phyloP scores from a whole-genome alignment of 1,140 invertebrate species.

The Hylaeus volcanicus region DNA sequence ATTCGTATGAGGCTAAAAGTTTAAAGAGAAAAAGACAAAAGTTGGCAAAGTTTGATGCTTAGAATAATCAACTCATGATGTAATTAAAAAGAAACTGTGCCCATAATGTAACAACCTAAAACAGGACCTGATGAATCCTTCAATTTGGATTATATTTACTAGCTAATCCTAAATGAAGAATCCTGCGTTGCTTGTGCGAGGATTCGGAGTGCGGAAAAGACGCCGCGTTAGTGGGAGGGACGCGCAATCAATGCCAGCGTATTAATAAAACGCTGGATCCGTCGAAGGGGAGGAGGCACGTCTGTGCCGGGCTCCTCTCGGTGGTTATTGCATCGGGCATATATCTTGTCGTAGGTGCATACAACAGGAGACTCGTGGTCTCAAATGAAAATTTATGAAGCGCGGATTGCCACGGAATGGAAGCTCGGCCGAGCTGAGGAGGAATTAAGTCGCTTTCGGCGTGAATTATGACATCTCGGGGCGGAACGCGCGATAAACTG shows the following conservation, averaged over 20 bases:
- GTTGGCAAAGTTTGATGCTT: too few relatives aligned
- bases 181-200: conserved; percentile 59
- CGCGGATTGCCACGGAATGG: conserved; percentile 65
- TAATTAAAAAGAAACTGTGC: too few relatives aligned
- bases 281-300: conserved; percentile 52
- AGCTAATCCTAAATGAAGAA: too few relatives aligned
- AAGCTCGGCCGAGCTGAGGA: conserved; percentile 14
- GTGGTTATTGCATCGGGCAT: conserved; percentile 56
- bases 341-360: conserved; percentile 44
- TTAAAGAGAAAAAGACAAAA: too few relatives aligned
- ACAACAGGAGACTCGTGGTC: conserved; percentile 34
- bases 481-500: conserved; percentile 26
- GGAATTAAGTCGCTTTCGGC: conserved; percentile 41
- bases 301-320: conserved; percentile 36
- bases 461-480: conserved; percentile 49
- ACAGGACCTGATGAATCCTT: too few relatives aligned
- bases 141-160: conserved; percentile 69
- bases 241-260: conserved; percentile 32
- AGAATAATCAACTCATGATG: too few relatives aligned
- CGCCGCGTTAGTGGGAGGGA: not conserved
- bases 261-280: conserved; percentile 58
- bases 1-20: too few relatives aligned
- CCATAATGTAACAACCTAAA: too few relatives aligned
- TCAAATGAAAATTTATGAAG: conserved; percentile 73
- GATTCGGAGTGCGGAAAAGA: conserved; percentile 17